phyloP scores from a whole-genome alignment of 1,140 invertebrate genomes.

The Drosophila serrata region DNA sequence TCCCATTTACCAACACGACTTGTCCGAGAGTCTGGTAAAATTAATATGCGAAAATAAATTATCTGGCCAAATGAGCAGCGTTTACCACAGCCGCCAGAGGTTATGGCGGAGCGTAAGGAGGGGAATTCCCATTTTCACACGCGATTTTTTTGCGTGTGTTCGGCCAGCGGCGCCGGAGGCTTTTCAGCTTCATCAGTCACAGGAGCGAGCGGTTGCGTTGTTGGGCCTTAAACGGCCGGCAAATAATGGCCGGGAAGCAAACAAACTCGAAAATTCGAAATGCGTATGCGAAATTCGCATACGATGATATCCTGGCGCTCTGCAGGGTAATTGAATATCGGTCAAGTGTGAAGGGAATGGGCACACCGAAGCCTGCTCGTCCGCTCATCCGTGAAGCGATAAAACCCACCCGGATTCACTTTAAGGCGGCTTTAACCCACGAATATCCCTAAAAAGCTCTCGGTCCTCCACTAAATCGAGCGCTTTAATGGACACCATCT shows the following conservation, averaged over 20 bases:
- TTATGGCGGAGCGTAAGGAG: slow-evolving; percentile 1
- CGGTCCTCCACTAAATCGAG: neutral
- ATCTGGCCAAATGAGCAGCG: slow-evolving; percentile 80
- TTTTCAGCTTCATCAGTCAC: slow-evolving; percentile 81
- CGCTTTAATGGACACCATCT: slow-evolving; percentile 38
- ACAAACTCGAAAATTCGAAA: slow-evolving; percentile 12
- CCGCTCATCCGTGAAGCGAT: slow-evolving; percentile 69
- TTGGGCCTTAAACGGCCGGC: slow-evolving; percentile 48
- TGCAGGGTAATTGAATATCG: slow-evolving; percentile 79
- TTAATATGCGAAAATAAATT: slow-evolving; percentile 84
- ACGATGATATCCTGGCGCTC: slow-evolving; percentile 29
- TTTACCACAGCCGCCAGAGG: slow-evolving; percentile 49
- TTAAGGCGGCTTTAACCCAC: slow-evolving; percentile 23
- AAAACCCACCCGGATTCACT: slow-evolving; percentile 60
- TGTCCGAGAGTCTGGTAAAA: slow-evolving; percentile 64
- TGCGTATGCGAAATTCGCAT: slow-evolving; percentile 12
- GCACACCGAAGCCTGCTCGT: slow-evolving; percentile 26
- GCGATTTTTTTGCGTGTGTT: slow-evolving; percentile 59
- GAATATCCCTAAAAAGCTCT: slow-evolving; percentile 11
- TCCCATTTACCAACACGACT: slow-evolving; percentile 64
- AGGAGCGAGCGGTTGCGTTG: slow-evolving; percentile 47
- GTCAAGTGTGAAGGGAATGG: slow-evolving; percentile 69
- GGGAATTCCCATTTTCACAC: slow-evolving; percentile 63
- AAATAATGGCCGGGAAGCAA: slow-evolving; percentile 56
- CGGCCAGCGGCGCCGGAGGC: slow-evolving; percentile 30